Conservation (phyloP, 2,113 vertebrate species). For the Probosciger aterrimus region DNA sequence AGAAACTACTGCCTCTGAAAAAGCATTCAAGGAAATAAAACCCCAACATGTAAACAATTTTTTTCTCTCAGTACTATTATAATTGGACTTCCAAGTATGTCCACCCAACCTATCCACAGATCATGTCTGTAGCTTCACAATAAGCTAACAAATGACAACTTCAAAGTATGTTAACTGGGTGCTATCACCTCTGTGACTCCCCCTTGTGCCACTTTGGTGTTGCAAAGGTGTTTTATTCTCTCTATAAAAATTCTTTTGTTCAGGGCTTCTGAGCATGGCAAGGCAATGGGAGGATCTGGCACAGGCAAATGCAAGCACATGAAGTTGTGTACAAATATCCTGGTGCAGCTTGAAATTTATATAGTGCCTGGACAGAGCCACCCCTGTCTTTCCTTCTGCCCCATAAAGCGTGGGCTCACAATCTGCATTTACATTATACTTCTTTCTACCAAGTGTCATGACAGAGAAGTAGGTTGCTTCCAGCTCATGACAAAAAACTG, state of each 20-base stretch:
- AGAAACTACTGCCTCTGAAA: not conserved
- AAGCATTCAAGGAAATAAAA: not conserved
- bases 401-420: not conserved
- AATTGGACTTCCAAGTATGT: not conserved
- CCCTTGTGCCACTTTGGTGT: not conserved
- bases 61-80: not conserved
- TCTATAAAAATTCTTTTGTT: not conserved
- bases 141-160: not conserved
- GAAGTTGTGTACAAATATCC: not conserved
- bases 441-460: not conserved
- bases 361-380: not conserved
- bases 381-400: not conserved
- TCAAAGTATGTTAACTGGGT: not conserved
- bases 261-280: not conserved
- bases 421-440: not conserved
- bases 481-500: not conserved
- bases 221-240: not conserved
- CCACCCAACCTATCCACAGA: not conserved
- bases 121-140: not conserved
- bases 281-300: not conserved
- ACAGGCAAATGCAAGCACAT: fast-evolving
- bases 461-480: not conserved
- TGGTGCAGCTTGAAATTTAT: not conserved
- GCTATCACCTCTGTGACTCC: not conserved
- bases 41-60: not conserved